phyloP scores from a whole-genome alignment of 2,888 invertebrate genomes.

The Pseudoips prasinana region DNA sequence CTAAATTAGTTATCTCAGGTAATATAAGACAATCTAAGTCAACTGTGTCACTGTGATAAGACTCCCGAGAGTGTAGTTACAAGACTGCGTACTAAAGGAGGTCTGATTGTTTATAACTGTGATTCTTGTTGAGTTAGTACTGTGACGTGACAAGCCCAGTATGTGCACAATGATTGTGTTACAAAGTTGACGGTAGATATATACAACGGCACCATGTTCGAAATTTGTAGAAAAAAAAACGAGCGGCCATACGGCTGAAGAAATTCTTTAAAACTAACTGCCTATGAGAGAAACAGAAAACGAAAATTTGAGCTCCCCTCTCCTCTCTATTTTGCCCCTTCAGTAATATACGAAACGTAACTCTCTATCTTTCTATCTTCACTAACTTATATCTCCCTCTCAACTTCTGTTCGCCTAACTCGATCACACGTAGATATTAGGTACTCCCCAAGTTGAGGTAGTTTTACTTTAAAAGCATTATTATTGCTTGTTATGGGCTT shows the following conservation, averaged over 20 bases:
- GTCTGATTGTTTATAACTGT: conserved; percentile 17
- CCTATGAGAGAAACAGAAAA: too few relatives aligned
- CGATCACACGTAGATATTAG: too few relatives aligned
- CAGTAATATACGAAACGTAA: too few relatives aligned
- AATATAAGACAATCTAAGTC: conserved; percentile 12
- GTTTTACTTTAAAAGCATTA: too few relatives aligned
- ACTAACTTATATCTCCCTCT: too few relatives aligned
- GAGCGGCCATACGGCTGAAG: too few relatives aligned
- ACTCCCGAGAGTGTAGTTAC: conserved; percentile 11
- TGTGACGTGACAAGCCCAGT: conserved; percentile 10
- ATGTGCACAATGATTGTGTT: conserved; percentile 9
- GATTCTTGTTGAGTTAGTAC: conserved; percentile 11
- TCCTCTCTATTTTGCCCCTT: too few relatives aligned
- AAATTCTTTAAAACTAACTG: too few relatives aligned
- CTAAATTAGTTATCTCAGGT: conserved; percentile 8
- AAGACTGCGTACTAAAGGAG: conserved; percentile 14
- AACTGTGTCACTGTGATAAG: conserved; percentile 7
- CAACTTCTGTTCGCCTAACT: too few relatives aligned
- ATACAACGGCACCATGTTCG: conserved; percentile 8
- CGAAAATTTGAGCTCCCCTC: too few relatives aligned
- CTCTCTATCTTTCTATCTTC: too few relatives aligned
- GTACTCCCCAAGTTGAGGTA: too few relatives aligned
- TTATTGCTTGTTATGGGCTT: background rate
- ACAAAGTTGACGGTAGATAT: conserved; percentile 18
- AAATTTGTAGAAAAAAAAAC: conserved; percentile 2